Base-by-base conservation (phyloP, 2,888 invertebrate genomes). In the Criorhina ranunculi region DNA sequence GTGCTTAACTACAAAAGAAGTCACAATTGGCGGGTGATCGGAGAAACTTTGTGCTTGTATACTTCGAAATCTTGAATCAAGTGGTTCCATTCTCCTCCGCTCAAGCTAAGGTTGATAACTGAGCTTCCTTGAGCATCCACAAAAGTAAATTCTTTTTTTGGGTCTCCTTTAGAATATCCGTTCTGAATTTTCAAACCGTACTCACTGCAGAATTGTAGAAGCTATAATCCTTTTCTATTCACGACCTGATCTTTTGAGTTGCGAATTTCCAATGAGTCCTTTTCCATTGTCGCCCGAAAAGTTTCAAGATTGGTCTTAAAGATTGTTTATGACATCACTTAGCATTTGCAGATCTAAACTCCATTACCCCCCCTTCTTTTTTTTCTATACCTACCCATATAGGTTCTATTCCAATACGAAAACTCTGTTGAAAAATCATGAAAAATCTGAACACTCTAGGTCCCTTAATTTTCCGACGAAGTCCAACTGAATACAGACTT, bases 121-220 rank as follows among this genome's bases (percentile, higher is more conserved):
- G 55, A 35, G 1, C 55, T 37, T 35, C 55, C 55, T 33, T 17
- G 31, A 15, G 60, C 31, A 11, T 1, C 60, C 33, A 31, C 17
- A 53, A 33, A 53, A 4, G 17, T 53, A 33, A 7, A 53, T 53
- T 31, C 33, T 2, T 31, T 31, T 53, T 53, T 31, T 6, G 12
- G 6, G 31, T 12, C 31, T 53, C n/a, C 31, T 15, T 31, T 33
- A n/a, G 33, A 53, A 15, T 5, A 53, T 51, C 5, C n/a, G 7
- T 51, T 51, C 29, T 12, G 33, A 53, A 53, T 53, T 33, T 3
- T 31, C 31, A 53, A 9, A 33, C 33, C 33, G 19, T 31, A 31
- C 8, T 53, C 53, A 15, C 53, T 53, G 15, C 31, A 53, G 7
- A 53, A 33, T 31, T 53, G 33, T 9, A 53, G 15, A 5, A 53